Evolutionary conservation across 2,888 invertebrate genomes (phyloP).

Genomic region (Trissonchulus latispiculum): DNA sequence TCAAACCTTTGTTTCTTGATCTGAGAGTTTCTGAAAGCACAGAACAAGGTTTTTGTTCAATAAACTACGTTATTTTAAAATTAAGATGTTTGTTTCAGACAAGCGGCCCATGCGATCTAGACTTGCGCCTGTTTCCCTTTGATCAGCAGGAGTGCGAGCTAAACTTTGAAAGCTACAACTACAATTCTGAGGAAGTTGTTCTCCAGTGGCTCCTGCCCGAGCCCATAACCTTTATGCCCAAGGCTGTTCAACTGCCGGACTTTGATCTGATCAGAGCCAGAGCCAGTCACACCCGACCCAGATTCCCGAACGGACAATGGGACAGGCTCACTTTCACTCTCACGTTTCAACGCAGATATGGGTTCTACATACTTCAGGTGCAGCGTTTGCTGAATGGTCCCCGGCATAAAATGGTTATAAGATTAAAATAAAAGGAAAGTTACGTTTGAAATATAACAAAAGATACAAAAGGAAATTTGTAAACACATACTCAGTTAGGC

Average conservation of each 20-base stretch:
- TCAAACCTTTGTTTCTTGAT: too few species aligned
- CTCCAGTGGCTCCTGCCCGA: constrained; percentile 38
- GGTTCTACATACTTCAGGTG: constrained; percentile 36
- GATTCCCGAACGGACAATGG: constrained; percentile 37
- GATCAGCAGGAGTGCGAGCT: constrained; percentile 32
- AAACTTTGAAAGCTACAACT: constrained; percentile 40
- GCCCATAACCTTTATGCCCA: constrained; percentile 39
- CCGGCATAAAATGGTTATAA: too few species aligned
- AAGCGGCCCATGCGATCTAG: constrained; percentile 39
- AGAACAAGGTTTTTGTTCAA: too few species aligned
- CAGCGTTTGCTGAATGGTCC: too few species aligned
- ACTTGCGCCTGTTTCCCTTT: constrained; percentile 39
- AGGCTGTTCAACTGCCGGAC: constrained; percentile 40
- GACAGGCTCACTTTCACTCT: constrained; percentile 35
- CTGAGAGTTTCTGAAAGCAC: too few species aligned
- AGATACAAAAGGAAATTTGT: too few species aligned
- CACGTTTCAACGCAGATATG: constrained; percentile 41
- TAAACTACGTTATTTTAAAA: too few species aligned
- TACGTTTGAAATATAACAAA: too few species aligned
- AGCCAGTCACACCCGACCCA: constrained; percentile 32
- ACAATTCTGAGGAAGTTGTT: constrained; percentile 40
- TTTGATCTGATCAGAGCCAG: constrained; percentile 40
- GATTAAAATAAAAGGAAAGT: too few species aligned
- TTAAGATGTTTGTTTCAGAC: too few species aligned
- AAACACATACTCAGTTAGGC: too few species aligned